Evolutionary conservation across 2,113 vertebrate species (phyloP).

Genomic region (Nycticorax nycticorax): DNA sequence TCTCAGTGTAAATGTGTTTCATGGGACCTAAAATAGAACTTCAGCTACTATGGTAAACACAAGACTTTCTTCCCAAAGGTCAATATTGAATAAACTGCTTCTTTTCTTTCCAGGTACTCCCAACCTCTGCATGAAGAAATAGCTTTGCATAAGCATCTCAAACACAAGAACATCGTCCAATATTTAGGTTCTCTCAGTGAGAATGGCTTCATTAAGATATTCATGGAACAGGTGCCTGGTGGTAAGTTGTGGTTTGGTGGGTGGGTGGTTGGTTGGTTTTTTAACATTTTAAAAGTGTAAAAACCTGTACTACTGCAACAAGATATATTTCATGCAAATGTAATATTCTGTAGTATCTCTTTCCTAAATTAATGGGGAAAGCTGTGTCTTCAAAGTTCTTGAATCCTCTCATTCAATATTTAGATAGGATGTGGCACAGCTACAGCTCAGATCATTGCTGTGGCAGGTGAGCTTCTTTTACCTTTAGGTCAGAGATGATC

Average conservation of each 20-base stretch:
- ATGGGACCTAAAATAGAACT: neutral
- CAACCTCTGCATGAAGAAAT: slow-evolving; percentile 99
- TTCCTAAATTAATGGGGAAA: neutral
- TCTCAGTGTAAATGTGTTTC: neutral
- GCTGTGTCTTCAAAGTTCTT: neutral
- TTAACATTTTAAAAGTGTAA: neutral
- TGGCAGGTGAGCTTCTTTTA: neutral
- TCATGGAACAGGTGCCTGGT: slow-evolving; percentile 99
- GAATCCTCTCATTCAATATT: neutral
- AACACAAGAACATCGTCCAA: slow-evolving; percentile 99
- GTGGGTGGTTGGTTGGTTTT: neutral
- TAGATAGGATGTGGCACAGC: neutral
- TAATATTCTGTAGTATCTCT: neutral
- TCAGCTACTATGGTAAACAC: neutral
- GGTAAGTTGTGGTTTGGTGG: slow-evolving; percentile 76
- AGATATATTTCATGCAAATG: neutral
- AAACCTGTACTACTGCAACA: neutral
- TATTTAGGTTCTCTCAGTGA: slow-evolving; percentile 98
- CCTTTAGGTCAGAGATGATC: neutral
- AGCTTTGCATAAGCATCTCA: slow-evolving; percentile 95
- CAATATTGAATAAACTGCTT: neutral
- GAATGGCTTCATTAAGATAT: slow-evolving; percentile 98
- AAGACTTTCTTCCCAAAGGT: neutral
- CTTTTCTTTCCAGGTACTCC: slow-evolving; percentile 83
- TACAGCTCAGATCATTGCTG: neutral